phyloP scores from a whole-genome alignment of 2,888 invertebrate genomes.

The Cephus spinipes region DNA sequence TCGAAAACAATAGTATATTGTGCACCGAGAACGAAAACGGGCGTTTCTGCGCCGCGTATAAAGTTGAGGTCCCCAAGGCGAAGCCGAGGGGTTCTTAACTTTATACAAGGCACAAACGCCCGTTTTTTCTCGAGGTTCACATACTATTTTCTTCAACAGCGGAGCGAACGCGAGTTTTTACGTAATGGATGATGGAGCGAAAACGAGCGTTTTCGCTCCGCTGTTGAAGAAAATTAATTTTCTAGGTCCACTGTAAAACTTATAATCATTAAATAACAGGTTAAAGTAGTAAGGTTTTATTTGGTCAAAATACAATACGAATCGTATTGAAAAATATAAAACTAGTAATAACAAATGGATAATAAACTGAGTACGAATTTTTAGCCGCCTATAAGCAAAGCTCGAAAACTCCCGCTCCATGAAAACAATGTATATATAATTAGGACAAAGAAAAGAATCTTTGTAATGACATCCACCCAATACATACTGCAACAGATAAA shows the following conservation, averaged over 20 bases:
- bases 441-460: conserved; percentile 75
- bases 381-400: conserved; percentile 46
- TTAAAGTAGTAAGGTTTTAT: conserved; percentile 32
- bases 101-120: too few species aligned
- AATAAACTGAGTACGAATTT: conserved; percentile 33
- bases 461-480: conserved; percentile 81
- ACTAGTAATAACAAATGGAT: conserved; percentile 23
- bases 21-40: too few species aligned
- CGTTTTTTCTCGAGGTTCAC: too few species aligned
- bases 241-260: neutral
- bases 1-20: neutral
- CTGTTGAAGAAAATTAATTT: too few species aligned
- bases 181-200: too few species aligned
- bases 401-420: conserved; percentile 57
- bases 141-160: too few species aligned
- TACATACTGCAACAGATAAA: conserved; percentile 81
- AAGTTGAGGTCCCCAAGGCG: too few species aligned
- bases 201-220: too few species aligned
- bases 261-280: neutral
- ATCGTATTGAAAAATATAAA: conserved; percentile 19
- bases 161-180: too few species aligned
- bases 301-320: conserved; percentile 46
- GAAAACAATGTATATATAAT: conserved; percentile 68
- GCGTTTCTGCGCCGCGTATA: too few species aligned
- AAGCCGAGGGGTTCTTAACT: too few species aligned